phyloP scores from a whole-genome alignment of 2,113 vertebrate species.

The Anolis carolinensis region DNA sequence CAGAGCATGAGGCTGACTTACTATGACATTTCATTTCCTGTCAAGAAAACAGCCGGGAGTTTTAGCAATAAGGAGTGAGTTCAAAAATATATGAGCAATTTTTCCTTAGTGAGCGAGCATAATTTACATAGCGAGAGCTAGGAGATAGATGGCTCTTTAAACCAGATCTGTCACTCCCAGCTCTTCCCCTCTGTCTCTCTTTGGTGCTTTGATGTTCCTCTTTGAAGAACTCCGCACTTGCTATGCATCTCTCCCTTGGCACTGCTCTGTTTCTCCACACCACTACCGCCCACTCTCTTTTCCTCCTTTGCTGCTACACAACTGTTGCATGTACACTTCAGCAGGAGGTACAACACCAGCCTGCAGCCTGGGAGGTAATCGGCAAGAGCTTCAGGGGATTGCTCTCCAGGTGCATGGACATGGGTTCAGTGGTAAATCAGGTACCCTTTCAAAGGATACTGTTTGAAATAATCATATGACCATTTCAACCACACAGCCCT shows the following conservation, averaged over 20 bases:
- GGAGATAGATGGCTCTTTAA: conserved; percentile 73
- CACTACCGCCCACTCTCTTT: conserved; percentile 35
- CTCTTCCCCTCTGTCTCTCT: conserved; percentile 48
- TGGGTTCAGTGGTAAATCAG: not conserved
- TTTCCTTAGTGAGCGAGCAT: conserved; percentile 12
- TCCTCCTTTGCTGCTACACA: conserved; percentile 15
- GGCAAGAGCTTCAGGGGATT: not conserved
- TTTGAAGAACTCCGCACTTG: conserved; percentile 68
- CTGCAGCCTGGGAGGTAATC: not conserved
- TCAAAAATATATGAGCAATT: conserved; percentile 48
- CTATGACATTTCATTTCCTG: not conserved
- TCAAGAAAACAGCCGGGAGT: accelerated
- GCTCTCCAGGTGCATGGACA: not conserved
- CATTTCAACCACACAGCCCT: accelerated
- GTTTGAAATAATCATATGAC: not conserved
- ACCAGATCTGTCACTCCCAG: conserved; percentile 68
- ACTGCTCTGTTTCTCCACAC: conserved; percentile 54
- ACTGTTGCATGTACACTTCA: not conserved
- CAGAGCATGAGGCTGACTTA: not conserved
- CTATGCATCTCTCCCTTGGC: conserved; percentile 57
- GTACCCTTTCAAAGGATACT: accelerated
- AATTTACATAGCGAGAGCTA: conserved; percentile 70
- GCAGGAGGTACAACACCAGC: conserved; percentile 42
- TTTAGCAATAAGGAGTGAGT: conserved; percentile 22
- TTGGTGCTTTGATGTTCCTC: conserved; percentile 68